Evolutionary conservation across 2,797 vertebrate species (phyloP), one percentile per base, ranked within the genome.

Genomic region (Argyrosomus regius): DNA sequence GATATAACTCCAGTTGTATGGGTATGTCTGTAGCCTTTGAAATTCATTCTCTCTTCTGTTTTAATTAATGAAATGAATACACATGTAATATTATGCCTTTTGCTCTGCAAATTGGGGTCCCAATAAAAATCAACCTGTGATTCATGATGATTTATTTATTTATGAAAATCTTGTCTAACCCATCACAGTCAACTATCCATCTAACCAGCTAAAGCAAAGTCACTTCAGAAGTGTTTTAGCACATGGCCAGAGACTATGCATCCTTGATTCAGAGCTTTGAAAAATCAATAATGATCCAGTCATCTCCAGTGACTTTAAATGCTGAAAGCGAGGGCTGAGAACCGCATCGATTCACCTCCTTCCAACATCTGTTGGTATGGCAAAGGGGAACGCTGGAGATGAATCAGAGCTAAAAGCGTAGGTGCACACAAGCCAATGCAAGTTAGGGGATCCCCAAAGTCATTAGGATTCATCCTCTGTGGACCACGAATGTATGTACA

Each of bases 261-360:
- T 75, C 43, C 66, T 56, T 52, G 24, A 64, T 63, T 50, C 66
- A 43, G 52, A 54, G 60, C 81, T 75, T 57, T 84, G 79, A 75
- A 56, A 54, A 79, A 87, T 92, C 89, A 75, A 90, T 92, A 67
- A 61, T 48, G 62, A 83, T 48, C 28, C 39, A 31, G 83, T 86
- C 82, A 87, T 83, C 84, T 84, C 82, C 58, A 82, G 65, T 72
- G 82, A 63, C 61, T 35, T 72, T 61, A 58, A 58, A 69, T 52
- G 26, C 64, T 8, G 59, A 31, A 35, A 26, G 75, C 14, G 6
- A 80, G 31, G 60, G 70, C 62, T 49, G 75, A 56, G 63, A 69
- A 53, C 62, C 57, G 31, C 68, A 90, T 88, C 84, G 43, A 88
- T 88, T 82, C 65, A 53, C 77, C 50, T 1, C 35, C 58, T 59